Base-by-base conservation (phyloP, 64 coral and sea anemone genomes). In the Montipora cactus region DNA sequence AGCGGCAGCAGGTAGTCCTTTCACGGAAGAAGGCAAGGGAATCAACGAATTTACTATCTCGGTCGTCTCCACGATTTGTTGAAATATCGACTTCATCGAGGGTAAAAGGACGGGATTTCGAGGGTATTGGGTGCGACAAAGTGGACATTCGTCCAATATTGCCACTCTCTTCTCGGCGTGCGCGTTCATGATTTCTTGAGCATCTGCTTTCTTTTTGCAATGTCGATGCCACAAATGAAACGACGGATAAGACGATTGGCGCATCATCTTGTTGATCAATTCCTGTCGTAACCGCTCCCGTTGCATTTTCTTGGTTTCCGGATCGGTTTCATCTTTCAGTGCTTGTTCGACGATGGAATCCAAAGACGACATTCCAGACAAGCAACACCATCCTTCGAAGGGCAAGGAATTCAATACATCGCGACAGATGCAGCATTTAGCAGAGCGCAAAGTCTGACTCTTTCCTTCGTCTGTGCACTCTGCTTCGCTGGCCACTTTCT, bases 161-260 rank as follows among this genome's bases (percentile, higher is more conserved):
- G 23, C 37, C 37, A 46, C 5, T 7, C 12, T 9, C 10, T 44
- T 3, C 10, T 8, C 46, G 25, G 22, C 12, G 37, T 11, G 5
- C 9, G 22, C 12, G 7, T 1, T 7, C 3, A 76, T 3, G 3
- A 76, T 4, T 3, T 37, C 25, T 0, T 37, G 74, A 12, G 44
- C 23, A 37, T 76, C 74, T 13, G 44, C 5, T 2, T 13, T 11
- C 25, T 10, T 23, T 28, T 76, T 76, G 25, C 74, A 76, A 23
- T 76, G 74, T 45, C 10, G 7, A 13, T 76, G 74, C 74, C 74
- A 76, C 44, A 76, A 76, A 37, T 76, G 74, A 76, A 76, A 76
- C 23, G 74, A 45, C 8, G 28, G 74, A 13, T 44, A 76, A 10
- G 44, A 2, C 5, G 74, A 37, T 13, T 76, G 74, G 7, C 25